phyloP scores from a whole-genome alignment of 35 echinoderm and acorn worm species.

The Hemicentrotus pulcherrimus region DNA sequence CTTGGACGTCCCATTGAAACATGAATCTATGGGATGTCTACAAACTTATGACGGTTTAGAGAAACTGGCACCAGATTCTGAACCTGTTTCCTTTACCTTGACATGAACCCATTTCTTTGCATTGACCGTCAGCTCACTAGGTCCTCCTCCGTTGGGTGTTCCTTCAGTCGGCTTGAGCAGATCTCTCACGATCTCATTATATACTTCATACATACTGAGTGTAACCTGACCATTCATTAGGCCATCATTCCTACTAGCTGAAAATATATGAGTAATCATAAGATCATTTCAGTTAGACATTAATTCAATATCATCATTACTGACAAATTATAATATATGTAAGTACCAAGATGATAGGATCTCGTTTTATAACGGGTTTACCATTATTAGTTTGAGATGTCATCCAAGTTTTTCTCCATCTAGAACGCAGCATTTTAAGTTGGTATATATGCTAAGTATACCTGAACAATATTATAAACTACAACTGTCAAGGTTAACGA shows the following conservation, averaged over 20 bases:
- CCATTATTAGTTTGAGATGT: too few relatives aligned
- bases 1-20: too few relatives aligned
- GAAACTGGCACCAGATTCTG: too few relatives aligned
- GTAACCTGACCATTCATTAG: constrained; percentile 6
- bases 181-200: constrained; percentile 83
- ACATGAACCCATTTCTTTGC: constrained; percentile 72
- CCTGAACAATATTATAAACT: too few relatives aligned
- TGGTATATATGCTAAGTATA: too few relatives aligned
- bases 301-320: background rate
- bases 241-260: constrained; percentile 22
- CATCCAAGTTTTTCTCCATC: too few relatives aligned
- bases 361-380: too few relatives aligned
- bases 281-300: background rate
- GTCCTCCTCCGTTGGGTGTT: constrained; percentile 1
- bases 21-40: too few relatives aligned
- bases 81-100: constrained; percentile 55
- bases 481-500: too few relatives aligned
- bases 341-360: background rate
- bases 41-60: too few relatives aligned
- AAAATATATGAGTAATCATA: background rate
- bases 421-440: too few relatives aligned
- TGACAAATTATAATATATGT: background rate
- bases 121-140: constrained; percentile 57
- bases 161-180: constrained; percentile 51
- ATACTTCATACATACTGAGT: constrained; percentile 79